A percentile compares a stretch with the other conserved stretches of the same genome.
Evolutionary conservation across 2,888 invertebrate species (phyloP).

Genomic region (Leptogaster cylindrica): DNA sequence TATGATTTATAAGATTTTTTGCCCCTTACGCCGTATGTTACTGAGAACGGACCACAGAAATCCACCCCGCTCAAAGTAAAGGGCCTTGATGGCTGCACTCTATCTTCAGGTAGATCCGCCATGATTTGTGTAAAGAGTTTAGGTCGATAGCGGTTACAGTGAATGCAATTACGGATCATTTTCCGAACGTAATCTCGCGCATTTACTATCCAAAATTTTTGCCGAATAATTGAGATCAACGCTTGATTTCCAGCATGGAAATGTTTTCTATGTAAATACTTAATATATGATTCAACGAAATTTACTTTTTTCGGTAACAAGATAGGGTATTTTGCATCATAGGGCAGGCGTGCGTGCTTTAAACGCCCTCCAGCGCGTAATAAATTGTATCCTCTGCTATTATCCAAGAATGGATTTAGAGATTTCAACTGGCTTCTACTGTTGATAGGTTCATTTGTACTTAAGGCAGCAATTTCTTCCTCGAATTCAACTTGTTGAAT

Average conservation of each 20-base stretch:
- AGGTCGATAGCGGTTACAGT: constrained; percentile 17
- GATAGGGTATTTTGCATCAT: too few relatives aligned
- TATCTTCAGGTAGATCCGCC: constrained; percentile 43
- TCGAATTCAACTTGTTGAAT: constrained; percentile 21
- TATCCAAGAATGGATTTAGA: not conserved
- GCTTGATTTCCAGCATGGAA: too few relatives aligned
- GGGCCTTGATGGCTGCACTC: constrained; percentile 33
- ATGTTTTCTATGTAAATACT: too few relatives aligned
- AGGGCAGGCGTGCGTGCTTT: not conserved
- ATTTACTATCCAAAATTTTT: too few relatives aligned
- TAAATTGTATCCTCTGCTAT: not conserved
- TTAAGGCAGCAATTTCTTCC: not conserved
- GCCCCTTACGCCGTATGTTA: constrained; percentile 13
- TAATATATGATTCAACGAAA: too few relatives aligned
- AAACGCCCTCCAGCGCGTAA: not conserved
- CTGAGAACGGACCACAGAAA: constrained; percentile 38
- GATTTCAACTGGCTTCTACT: constrained; percentile 19
- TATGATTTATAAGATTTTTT: constrained; percentile 40
- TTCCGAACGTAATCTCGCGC: too few relatives aligned
- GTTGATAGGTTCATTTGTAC: not conserved
- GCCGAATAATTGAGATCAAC: too few relatives aligned
- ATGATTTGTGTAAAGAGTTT: constrained; percentile 43
- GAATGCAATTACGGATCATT: not conserved
- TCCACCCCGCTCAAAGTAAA: constrained; percentile 43
- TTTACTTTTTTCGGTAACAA: too few relatives aligned